Evolutionary conservation across 2,888 invertebrate species (phyloP).

Genomic region (Heteromyza rotundicornis): DNA sequence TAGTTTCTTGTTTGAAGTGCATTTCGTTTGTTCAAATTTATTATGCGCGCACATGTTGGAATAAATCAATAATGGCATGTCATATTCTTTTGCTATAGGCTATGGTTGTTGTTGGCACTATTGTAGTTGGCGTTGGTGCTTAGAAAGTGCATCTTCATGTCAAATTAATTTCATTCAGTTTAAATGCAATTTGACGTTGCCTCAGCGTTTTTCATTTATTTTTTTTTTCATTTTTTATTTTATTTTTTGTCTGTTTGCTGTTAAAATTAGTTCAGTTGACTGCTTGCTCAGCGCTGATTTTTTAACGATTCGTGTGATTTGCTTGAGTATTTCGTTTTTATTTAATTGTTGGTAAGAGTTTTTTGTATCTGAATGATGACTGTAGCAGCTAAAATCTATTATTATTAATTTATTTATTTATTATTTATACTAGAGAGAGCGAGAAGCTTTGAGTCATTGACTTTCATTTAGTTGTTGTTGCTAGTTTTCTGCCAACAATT

Average conservation of each 20-base stretch:
- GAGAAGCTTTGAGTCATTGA: too few species aligned
- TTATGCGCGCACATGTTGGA: background rate
- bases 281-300: slow-evolving; percentile 25
- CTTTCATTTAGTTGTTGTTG: too few species aligned
- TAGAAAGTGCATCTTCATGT: slow-evolving; percentile 32
- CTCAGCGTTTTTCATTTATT: slow-evolving; percentile 38
- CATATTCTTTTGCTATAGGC: background rate
- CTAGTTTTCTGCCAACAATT: too few species aligned
- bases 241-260: too few species aligned
- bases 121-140: background rate
- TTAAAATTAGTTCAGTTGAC: slow-evolving; percentile 9
- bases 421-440: too few species aligned
- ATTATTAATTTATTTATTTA: slow-evolving; percentile 33
- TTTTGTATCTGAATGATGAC: background rate
- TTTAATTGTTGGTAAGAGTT: background rate
- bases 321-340: slow-evolving; percentile 21
- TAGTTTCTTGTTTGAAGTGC: background rate
- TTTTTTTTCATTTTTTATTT: slow-evolving; percentile 4
- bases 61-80: slow-evolving; percentile 1
- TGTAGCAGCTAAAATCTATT: background rate
- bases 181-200: slow-evolving; percentile 51
- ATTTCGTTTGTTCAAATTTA: background rate
- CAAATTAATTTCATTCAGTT: slow-evolving; percentile 52
- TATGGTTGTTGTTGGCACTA: background rate
- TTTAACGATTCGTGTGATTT: slow-evolving; percentile 25